Evolutionary conservation across 2,888 invertebrate species (phyloP), one percentile per base, ranked within the genome.

Genomic region (Coenonympha arcania): DNA sequence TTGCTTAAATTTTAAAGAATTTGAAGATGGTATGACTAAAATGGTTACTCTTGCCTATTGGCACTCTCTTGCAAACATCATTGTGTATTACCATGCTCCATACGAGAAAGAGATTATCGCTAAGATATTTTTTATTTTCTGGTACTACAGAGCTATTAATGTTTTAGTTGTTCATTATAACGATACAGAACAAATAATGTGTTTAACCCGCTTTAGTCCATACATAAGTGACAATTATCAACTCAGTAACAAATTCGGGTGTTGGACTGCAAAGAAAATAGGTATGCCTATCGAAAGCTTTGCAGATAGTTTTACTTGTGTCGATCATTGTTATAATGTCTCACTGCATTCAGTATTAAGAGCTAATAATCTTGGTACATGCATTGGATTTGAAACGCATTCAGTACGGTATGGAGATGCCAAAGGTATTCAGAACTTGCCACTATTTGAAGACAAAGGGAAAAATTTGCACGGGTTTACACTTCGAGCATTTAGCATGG

Each of bases 81-180:
- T 83, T 34, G 34, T 83, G 5, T 71, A 76, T 50, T 74, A 71
- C 40, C 71, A 73, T n/a, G 56, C 56, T 15, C 19, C 55, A 13
- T 57, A 56, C 18, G 52, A 66, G 6, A 59, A 55, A 22, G 52
- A 60, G 33, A 54, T 56, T 2, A 50, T 74, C 8, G 71, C 78
- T 3, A 73, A 67, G 58, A 58, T 81, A 51, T 79, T 79, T 52
- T 82, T 69, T 42, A 68, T 65, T 20, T 62, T 77, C 24, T 81
- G 82, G 81, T 81, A 70, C 54, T 68, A 74, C 48, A 76, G 65
- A 62, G 69, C 68, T 4, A 60, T 68, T 20, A 79, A 82, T 49
- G 66, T 62, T 1, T 56, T 77, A 3, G 61, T 83, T 19, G 53
- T 79, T 16, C 73, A 76, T 39, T 69, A 71, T 28, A 58, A 75